These are phyloP conservation scores for Charadrius vociferus DNA, from an alignment of 2,113 vertebrate species.

Conservation along the genomic window DNA sequence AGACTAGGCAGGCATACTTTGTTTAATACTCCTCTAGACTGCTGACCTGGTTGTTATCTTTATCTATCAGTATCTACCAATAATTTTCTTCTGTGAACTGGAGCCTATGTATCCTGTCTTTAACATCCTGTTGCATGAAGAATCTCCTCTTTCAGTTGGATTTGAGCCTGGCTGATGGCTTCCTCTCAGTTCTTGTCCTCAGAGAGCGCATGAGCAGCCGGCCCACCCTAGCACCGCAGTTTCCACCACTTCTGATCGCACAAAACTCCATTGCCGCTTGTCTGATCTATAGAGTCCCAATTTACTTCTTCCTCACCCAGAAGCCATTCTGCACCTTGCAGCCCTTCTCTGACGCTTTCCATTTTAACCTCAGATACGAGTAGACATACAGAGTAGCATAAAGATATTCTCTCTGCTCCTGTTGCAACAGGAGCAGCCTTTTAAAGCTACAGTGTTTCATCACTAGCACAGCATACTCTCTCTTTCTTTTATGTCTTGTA, in stretches of 20 bases:
- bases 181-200: not conserved
- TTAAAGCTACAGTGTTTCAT: not conserved
- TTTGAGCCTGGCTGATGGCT: not conserved
- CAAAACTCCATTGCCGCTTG: accelerated
- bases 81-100: not conserved
- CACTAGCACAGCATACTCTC: not conserved
- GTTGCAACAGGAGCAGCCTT: not conserved
- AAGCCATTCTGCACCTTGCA: not conserved
- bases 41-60: not conserved
- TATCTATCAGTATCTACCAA: not conserved
- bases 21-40: not conserved
- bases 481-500: not conserved
- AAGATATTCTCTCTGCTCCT: not conserved
- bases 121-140: not conserved
- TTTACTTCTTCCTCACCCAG: not conserved
- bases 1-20: not conserved
- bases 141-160: not conserved
- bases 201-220: not conserved
- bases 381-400: not conserved
- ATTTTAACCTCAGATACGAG: not conserved
- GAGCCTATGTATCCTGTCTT: not conserved
- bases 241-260: not conserved
- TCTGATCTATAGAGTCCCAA: not conserved
- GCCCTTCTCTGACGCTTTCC: not conserved
- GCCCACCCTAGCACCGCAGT: accelerated